These are phyloP conservation scores for Perodicticus potto DNA, from an alignment of 2,797 vertebrate genomes.

Conservation along the genomic window DNA sequence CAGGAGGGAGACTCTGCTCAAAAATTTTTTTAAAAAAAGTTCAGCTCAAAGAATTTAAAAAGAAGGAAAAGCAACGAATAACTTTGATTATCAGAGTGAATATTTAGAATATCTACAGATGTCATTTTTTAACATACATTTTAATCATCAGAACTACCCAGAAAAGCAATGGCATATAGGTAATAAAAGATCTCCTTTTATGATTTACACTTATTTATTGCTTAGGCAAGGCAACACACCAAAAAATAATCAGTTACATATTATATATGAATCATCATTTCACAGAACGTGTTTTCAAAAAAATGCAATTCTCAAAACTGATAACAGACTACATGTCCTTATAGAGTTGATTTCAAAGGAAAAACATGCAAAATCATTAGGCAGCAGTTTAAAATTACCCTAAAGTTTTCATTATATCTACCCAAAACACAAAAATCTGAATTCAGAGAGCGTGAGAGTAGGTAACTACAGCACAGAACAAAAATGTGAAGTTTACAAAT, in stretches of 20 bases:
- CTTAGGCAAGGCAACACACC: not conserved
- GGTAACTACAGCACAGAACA: not conserved
- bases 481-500: not conserved
- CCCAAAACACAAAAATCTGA: slow-evolving; percentile 29
- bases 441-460: not conserved
- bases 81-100: not conserved
- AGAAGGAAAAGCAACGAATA: not conserved
- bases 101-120: not conserved
- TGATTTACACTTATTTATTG: not conserved
- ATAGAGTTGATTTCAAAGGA: not conserved
- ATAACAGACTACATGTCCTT: not conserved
- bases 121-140: not conserved
- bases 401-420: not conserved
- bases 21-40: no score
- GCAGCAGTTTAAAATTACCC: not conserved
- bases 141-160: slow-evolving; percentile 30
- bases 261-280: not conserved
- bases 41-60: not conserved
- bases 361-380: not conserved
- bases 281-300: not conserved
- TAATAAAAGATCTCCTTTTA: not conserved
- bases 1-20: no score
- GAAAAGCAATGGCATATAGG: not conserved
- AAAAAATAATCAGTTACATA: not conserved
- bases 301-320: not conserved